A percentile compares a stretch with the other conserved stretches of the same genome.
phyloP scores from a whole-genome alignment of 2,888 invertebrate species.

The Drosophila suboccidentalis region DNA sequence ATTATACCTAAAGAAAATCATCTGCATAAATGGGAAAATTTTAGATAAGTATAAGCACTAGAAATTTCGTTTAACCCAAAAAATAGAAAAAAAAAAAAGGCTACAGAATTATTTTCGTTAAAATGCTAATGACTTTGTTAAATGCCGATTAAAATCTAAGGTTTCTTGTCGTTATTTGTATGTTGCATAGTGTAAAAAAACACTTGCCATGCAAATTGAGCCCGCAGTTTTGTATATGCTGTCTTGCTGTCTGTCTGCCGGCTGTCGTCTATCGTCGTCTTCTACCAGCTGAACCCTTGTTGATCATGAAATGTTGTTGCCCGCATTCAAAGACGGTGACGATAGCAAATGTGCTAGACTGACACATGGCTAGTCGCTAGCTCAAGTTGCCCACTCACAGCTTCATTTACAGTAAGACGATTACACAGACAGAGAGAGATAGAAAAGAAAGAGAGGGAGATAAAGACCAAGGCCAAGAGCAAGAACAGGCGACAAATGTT shows the following conservation, averaged over 20 bases:
- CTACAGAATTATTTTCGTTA: slow-evolving; percentile 15
- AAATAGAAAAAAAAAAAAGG: not conserved
- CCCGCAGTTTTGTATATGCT: slow-evolving; percentile 1
- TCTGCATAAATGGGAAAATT: too few relatives aligned
- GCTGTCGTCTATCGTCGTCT: slow-evolving; percentile 2
- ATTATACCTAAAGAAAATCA: not conserved
- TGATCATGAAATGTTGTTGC: slow-evolving; percentile 31
- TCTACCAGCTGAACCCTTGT: slow-evolving; percentile 33
- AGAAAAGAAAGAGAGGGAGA: slow-evolving; percentile 3
- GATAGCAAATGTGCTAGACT: slow-evolving; percentile 37
- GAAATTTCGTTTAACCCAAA: not conserved
- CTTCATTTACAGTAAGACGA: slow-evolving; percentile 55
- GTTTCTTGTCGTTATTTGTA: not conserved
- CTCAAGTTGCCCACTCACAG: slow-evolving; percentile 25
- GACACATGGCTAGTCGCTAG: slow-evolving; percentile 50
- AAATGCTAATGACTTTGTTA: slow-evolving; percentile 34
- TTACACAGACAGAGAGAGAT: not conserved
- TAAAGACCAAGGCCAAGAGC: slow-evolving; percentile 36
- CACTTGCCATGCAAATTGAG: slow-evolving; percentile 37
- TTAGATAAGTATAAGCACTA: too few relatives aligned
- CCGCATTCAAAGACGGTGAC: slow-evolving; percentile 32
- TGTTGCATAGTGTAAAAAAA: slow-evolving; percentile 40
- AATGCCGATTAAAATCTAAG: slow-evolving; percentile 35
- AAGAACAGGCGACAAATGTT: slow-evolving; percentile 42
- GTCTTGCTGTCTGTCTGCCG: not conserved